Conservation (phyloP, 2,797 vertebrate genomes). For the Coregonus suidteri region DNA sequence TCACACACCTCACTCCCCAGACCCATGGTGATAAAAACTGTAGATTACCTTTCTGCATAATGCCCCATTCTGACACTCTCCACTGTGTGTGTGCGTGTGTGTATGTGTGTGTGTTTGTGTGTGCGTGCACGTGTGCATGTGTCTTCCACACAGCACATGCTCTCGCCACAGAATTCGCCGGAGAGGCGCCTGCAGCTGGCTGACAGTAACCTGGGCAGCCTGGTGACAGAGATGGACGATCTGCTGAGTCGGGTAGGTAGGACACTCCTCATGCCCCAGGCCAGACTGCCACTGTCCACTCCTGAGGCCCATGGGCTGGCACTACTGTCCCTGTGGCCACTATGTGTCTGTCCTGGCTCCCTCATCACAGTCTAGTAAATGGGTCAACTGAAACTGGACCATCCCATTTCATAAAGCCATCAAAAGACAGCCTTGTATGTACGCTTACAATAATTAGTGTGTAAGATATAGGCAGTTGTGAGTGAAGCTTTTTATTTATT, state of each 20-base stretch:
- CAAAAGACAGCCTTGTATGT: background rate
- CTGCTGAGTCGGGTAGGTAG: constrained; percentile 88
- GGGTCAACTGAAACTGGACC: background rate
- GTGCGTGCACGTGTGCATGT: background rate
- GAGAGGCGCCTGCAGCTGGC: constrained; percentile 91
- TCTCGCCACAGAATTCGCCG: constrained; percentile 92
- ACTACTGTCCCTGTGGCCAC: background rate
- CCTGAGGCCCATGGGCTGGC: background rate
- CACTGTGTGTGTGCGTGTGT: background rate
- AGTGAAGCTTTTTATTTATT: too few relatives aligned
- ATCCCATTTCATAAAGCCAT: background rate
- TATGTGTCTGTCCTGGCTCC: background rate
- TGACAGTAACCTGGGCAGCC: constrained; percentile 87
- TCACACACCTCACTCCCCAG: constrained; percentile 1
- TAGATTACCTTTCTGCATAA: background rate
- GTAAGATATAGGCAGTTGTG: too few relatives aligned
- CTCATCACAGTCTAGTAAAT: background rate
- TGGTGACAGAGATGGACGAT: constrained; percentile 94
- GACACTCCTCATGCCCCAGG: background rate
- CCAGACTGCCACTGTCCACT: background rate
- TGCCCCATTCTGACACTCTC: constrained; percentile 1
- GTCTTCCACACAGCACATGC: constrained; percentile 81
- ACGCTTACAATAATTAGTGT: too few relatives aligned
- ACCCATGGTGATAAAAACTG: constrained; percentile 10
- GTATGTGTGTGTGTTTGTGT: background rate